Percentiles rank a stretch among this genome's conserved stretches.
These are phyloP conservation scores for Phortica okadai DNA, from an alignment of 2,888 invertebrate genomes.

Conservation along the genomic window DNA sequence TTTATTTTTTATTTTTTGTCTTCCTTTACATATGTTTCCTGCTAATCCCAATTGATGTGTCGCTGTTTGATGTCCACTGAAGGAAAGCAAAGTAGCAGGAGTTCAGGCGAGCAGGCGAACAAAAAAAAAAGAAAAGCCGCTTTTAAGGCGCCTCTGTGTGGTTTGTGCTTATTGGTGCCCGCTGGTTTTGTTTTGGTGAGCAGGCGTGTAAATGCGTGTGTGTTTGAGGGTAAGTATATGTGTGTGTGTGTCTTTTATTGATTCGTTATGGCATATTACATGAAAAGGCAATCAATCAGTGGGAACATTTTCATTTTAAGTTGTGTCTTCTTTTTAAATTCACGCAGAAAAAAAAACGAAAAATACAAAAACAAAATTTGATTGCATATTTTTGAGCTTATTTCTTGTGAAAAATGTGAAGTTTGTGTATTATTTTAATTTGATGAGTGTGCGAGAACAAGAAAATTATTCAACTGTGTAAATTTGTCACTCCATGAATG, in stretches of 20 bases:
- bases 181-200: background rate
- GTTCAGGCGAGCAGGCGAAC: too few species aligned
- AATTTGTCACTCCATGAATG: too few species aligned
- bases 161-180: background rate
- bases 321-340: background rate
- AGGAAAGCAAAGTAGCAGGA: background rate
- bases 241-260: background rate
- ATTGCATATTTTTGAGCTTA: background rate
- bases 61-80: slow-evolving; percentile 1
- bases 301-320: slow-evolving; percentile 6
- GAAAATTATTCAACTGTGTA: too few species aligned
- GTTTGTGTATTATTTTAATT: too few species aligned
- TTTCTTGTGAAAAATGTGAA: background rate
- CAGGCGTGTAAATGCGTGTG: too few species aligned
- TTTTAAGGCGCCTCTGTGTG: slow-evolving; percentile 9
- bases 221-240: too few species aligned
- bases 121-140: background rate
- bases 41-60: slow-evolving; percentile 11
- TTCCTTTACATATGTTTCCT: slow-evolving; percentile 1
- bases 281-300: slow-evolving; percentile 20
- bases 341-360: background rate
- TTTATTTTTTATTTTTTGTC: background rate
- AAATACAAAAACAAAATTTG: background rate
- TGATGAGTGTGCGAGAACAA: too few species aligned
- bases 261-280: background rate